Percentiles rank a stretch among this genome's conserved stretches.
Evolutionary conservation across 2,113 vertebrate species (phyloP).

Genomic region (Amphiprion ocellaris): DNA sequence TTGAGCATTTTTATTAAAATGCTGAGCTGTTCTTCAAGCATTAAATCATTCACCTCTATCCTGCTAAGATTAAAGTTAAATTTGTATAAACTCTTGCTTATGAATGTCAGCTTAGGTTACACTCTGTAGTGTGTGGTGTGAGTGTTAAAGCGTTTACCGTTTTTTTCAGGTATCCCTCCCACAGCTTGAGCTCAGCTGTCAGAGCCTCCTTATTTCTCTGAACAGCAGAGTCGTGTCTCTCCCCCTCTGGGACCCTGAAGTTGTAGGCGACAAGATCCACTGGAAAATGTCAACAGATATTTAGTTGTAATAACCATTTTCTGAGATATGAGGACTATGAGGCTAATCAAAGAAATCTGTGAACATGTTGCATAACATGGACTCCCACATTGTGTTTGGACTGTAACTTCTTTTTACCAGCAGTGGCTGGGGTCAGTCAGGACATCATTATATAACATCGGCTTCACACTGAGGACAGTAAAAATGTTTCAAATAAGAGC

Average conservation of each 20-base stretch:
- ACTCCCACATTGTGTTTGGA: not conserved
- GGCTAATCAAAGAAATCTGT: not conserved
- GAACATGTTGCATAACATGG: not conserved
- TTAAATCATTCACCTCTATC: too few species aligned
- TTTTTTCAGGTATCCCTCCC: conserved; percentile 82
- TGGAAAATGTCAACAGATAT: conserved; percentile 30
- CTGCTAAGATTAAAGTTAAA: too few species aligned
- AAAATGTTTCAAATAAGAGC: not conserved
- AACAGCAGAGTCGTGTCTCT: conserved; percentile 80
- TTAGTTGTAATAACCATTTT: not conserved
- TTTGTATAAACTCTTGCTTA: too few species aligned
- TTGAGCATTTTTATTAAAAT: too few species aligned
- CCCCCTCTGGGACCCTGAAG: conserved; percentile 73
- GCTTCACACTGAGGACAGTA: not conserved
- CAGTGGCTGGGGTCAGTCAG: not conserved
- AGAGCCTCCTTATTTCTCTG: conserved; percentile 75
- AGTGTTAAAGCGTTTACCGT: conserved; percentile 41
- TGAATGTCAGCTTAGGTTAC: too few species aligned
- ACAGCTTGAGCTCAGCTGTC: conserved; percentile 73
- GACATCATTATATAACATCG: not conserved
- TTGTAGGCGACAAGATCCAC: conserved; percentile 70
- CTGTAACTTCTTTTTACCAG: not conserved
- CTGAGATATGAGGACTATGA: too few species aligned
- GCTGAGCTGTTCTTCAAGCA: too few species aligned
- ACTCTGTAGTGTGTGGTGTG: too few species aligned